Base-by-base conservation (phyloP, 2,888 invertebrate genomes). In the Sinohyriopsis cumingii region DNA sequence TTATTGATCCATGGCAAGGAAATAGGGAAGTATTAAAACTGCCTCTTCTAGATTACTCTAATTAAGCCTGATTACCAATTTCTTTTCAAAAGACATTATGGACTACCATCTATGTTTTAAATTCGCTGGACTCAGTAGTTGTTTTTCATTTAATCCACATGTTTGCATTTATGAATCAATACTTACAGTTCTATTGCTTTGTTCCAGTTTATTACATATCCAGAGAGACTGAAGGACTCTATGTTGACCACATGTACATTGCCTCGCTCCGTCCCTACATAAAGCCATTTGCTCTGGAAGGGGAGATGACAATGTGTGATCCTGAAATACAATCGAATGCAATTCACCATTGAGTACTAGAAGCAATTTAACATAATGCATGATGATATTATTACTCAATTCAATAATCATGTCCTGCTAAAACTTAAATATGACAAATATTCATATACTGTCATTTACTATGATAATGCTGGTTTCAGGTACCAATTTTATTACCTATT, bases 131-230 rank as follows among this genome's bases (percentile, higher is more conserved):
- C 15, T 33, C 12, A 15, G 45, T 45, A 45, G 45, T 15, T 12
- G 45, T 12, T 45, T 45, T 45, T 45, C 45, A 45, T 45, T 15
- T 45, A 15, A 45, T 45, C 45, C 15, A 45, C 45, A 45, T 45
- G 2, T 15, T 45, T 45, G 12, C 15, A 15, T 3, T 12, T 45
- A 45, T 45, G 45, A 15, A n/a, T 45, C 54, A 20, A 59, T 72
- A 87, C 91, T 89, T 82, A 99, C 98, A 98, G 93, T 94, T 99
- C 99, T 91, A 99, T 99, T 87, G 98, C 97, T 93, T 99, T 99
- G 93, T 99, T 99, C 99, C 99, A 99, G 93, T 99, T 98, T 93
- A 99, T 97, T 91, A 98, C 94, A 92, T 99, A 99, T 79, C 98
- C 98, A 89, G 98, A 98, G 86, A 99, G 94, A 87, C 94, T 93